Percentiles rank a stretch among this genome's conserved stretches.
These are phyloP conservation scores for Enteromius viviparus DNA, from an alignment of 2,797 vertebrate genomes.

Conservation along the genomic window DNA sequence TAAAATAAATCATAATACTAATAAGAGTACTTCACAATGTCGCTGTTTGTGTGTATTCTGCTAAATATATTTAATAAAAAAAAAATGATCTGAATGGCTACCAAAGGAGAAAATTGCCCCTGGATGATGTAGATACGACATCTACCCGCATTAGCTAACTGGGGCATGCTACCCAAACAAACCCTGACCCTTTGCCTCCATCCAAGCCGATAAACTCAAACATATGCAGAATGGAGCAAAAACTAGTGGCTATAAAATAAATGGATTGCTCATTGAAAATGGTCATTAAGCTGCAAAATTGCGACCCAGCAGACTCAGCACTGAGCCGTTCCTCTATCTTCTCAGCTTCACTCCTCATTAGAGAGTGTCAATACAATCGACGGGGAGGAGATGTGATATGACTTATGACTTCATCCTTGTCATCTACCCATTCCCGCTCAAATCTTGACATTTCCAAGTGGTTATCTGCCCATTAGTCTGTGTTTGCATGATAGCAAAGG, in stretches of 20 bases:
- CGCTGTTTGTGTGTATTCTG: neutral
- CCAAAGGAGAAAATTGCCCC: neutral
- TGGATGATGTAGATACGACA: neutral
- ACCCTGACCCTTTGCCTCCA: neutral
- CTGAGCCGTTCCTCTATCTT: conserved; percentile 51
- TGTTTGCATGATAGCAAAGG: conserved; percentile 46
- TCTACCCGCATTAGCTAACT: neutral
- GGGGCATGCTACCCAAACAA: neutral
- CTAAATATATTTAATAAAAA: neutral
- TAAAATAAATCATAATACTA: neutral
- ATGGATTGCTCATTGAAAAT: conserved; percentile 30
- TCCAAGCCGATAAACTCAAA: neutral
- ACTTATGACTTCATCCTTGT: conserved; percentile 58
- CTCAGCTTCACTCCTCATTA: conserved; percentile 60
- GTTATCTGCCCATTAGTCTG: conserved; percentile 56
- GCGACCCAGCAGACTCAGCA: conserved; percentile 27
- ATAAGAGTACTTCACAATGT: neutral
- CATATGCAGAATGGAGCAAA: conserved; percentile 10
- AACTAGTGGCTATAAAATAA: conserved; percentile 22
- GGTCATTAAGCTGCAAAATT: conserved; percentile 33
- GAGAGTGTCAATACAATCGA: conserved; percentile 59
- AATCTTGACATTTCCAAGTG: conserved; percentile 62
- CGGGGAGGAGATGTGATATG: conserved; percentile 56
- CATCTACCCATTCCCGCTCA: conserved; percentile 46
- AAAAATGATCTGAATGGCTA: neutral